Evolutionary conservation across 2,888 invertebrate genomes (phyloP).

Genomic region (Drosophila percnosoma): DNA sequence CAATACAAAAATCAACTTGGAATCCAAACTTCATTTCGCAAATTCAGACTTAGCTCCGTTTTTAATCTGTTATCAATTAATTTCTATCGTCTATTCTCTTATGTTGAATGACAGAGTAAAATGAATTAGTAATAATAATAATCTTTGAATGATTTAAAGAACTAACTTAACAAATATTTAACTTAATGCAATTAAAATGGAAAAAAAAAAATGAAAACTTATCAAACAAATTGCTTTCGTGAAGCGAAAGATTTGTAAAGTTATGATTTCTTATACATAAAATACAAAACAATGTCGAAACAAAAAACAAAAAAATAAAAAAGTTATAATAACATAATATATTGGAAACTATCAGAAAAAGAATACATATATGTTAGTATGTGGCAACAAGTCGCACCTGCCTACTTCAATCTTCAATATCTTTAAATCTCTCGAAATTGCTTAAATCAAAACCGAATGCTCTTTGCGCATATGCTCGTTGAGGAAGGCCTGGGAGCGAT

Average conservation of each 20-base stretch:
- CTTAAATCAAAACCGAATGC: slow-evolving; percentile 83
- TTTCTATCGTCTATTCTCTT: neutral
- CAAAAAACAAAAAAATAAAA: neutral
- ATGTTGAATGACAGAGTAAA: neutral
- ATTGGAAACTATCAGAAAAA: neutral
- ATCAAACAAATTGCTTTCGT: neutral
- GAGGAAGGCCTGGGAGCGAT: slow-evolving; percentile 84
- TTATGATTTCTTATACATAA: neutral
- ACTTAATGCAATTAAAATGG: neutral
- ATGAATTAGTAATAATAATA: neutral
- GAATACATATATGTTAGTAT: neutral
- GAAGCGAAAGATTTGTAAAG: neutral
- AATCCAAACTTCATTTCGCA: slow-evolving; percentile 48
- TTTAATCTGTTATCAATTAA: slow-evolving; percentile 4
- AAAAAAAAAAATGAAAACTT: neutral
- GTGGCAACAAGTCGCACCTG: neutral
- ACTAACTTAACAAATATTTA: neutral
- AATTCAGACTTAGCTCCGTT: slow-evolving; percentile 52
- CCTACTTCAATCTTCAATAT: slow-evolving; percentile 3
- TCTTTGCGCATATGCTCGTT: slow-evolving; percentile 85
- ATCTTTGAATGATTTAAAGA: neutral
- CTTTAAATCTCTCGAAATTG: neutral
- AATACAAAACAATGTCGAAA: neutral
- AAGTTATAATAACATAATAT: too few relatives aligned
- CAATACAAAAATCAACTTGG: slow-evolving; percentile 45